These are phyloP conservation scores for Eilema sororculum DNA, from an alignment of 2,888 invertebrate genomes.

Conservation along the genomic window DNA sequence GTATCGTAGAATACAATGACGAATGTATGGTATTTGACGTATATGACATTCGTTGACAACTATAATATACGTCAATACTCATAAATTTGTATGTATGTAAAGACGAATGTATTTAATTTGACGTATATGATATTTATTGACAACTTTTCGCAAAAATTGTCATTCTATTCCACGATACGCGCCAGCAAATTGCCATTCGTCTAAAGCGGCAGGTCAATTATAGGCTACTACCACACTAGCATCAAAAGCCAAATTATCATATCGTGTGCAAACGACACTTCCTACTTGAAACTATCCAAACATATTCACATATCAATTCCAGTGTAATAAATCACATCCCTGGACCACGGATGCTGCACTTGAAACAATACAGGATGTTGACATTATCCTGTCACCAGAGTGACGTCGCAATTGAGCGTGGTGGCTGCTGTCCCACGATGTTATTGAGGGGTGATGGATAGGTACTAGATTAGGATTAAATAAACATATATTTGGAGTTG, in stretches of 20 bases:
- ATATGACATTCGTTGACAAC: too few species aligned
- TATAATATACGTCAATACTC: too few species aligned
- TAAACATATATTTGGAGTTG: background rate
- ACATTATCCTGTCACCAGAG: constrained; percentile 58
- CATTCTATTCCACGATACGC: too few species aligned
- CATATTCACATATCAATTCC: constrained; percentile 11
- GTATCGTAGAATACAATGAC: too few species aligned
- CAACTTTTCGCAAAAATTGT: too few species aligned
- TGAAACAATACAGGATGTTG: constrained; percentile 61
- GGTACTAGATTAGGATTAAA: background rate
- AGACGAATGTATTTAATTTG: too few species aligned
- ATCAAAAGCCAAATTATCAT: background rate
- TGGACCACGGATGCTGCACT: constrained; percentile 46
- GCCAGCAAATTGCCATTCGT: too few species aligned
- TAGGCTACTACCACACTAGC: background rate
- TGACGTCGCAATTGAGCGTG: constrained; percentile 38
- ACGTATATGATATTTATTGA: too few species aligned
- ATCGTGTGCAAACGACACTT: background rate
- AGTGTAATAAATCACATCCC: constrained; percentile 37
- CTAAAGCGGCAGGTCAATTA: too few species aligned
- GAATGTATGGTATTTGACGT: too few species aligned
- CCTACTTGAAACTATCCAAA: constrained; percentile 13
- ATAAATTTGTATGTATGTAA: too few species aligned
- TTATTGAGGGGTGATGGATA: constrained; percentile 20
- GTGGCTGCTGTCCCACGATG: constrained; percentile 22